Evolutionary conservation across 1,140 invertebrate species (phyloP).

Genomic region (Holotrichia oblita): DNA sequence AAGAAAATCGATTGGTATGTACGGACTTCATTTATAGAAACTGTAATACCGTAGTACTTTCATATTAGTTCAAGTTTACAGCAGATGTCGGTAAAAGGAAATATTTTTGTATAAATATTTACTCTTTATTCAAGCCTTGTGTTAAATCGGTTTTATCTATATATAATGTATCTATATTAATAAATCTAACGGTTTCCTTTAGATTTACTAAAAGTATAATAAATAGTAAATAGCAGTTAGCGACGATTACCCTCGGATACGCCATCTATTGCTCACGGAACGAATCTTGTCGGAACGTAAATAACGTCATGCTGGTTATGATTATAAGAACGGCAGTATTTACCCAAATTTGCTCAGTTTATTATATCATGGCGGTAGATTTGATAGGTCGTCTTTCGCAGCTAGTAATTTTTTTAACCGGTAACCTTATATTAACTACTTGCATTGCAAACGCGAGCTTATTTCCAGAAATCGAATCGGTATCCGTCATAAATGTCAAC

Average conservation of each 20-base stretch:
- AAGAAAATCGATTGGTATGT: too few relatives aligned
- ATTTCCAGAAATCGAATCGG: slow-evolving; percentile 24
- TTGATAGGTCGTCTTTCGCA: background rate
- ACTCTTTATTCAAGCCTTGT: too few relatives aligned
- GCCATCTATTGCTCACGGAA: background rate
- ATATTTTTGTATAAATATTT: too few relatives aligned
- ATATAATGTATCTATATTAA: too few relatives aligned
- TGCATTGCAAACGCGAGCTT: background rate
- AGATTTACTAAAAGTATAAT: too few relatives aligned
- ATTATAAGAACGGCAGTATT: slow-evolving; percentile 23
- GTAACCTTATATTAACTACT: background rate
- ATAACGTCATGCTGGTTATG: slow-evolving; percentile 7
- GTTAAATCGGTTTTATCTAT: too few relatives aligned
- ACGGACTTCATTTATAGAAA: too few relatives aligned
- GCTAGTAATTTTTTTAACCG: background rate
- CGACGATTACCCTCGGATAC: background rate
- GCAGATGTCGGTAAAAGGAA: too few relatives aligned
- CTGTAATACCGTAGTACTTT: too few relatives aligned
- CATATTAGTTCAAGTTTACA: too few relatives aligned
- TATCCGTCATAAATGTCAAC: slow-evolving; percentile 29
- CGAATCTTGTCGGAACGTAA: background rate
- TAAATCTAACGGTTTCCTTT: too few relatives aligned
- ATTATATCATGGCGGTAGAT: slow-evolving; percentile 15
- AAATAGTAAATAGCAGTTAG: too few relatives aligned
- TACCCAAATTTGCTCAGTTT: background rate